Base-by-base conservation (phyloP, 2,113 vertebrate species). In the Pelecanoides urinatrix region DNA sequence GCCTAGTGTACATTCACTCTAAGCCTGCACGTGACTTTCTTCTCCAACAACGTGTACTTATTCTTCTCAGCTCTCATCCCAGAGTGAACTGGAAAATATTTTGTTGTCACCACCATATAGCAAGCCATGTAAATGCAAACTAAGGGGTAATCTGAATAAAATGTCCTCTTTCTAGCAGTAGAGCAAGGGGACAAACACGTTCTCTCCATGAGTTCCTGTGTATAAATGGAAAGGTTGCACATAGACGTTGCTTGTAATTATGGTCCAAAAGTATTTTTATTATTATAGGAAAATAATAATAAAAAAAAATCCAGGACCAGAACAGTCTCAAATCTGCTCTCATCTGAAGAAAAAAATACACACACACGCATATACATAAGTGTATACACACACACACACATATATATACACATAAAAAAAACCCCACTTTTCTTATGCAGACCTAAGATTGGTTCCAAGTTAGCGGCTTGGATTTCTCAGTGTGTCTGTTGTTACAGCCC, bases 281-380 rank as follows among this genome's bases (percentile, higher is more conserved):
- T 65, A 11, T 38, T 75, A 11, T 62, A 21, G 34, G 12, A 32
- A 70, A 72, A 55, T 14, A 34, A 49, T 40, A 10, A 40, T 47
- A 80, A 13, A 10, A 38, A 27, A 16, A 2, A 0, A 38, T 30
- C 17, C 7, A 70, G 1, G 15, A 40, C 34, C 16, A 61, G 26
- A 93, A 65, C 6, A 70, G 26, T 67, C 61, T 67, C 2, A 32
- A 32, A 65, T 42, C 16, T 65, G 1, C 80, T 73, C 5, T 84
- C 27, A 47, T 11, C 13, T 70, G 19, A 78, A 45, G 3, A 53
- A 85, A 38, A 85, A 40, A 50, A 55, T 26, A 19, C 4, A 5
- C 8, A 47, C 18, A 42, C 3, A 5, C 5, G 21, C 1, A 14
- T 11, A 25, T 1, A 3, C 3, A 61, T 30, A 29, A 34, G 40